Base-by-base conservation (phyloP, 2,113 vertebrate species). In the Pandion haliaetus region DNA sequence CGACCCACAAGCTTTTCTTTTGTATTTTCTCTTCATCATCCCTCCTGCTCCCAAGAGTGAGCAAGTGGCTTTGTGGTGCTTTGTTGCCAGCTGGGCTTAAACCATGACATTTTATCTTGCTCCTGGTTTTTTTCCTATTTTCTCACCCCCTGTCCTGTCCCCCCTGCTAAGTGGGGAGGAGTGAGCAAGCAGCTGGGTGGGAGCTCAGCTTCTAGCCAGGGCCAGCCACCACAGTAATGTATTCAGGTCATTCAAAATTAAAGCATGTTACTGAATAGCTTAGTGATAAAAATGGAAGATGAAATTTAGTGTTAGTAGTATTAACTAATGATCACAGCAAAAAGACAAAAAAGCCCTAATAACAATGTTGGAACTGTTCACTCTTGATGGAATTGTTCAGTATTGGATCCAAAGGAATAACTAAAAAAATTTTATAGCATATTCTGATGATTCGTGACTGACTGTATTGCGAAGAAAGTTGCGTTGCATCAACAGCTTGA, bases 111-210 rank as follows among this genome's bases (percentile, higher is more conserved):
- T 52, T 52, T 62, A 23, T 38, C 24, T 72, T 50, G 8, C 10
- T 74, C 6, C 10, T 65, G 2, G 2, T 49, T 71, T 84, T 54
- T 58, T 66, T 26, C 10, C 6, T 38, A 3, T 69, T 86, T 82
- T 71, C 5, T 91, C 5, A 34, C 14, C 16, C 7, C 50, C 10
- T 2, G n/a, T 2, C 8, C 54, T 4, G 0, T 19, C 17, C 32
- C 11, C 10, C 3, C n/a, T 9, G 2, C 23, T 32, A 54, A 72
- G 14, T 52, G 20, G 19, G 29, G 17, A 70, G 25, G 29, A 47
- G 8, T 28, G 38, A 73, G 20, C 3, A 3, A 88, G 16, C 4
- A 0, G 25, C 54, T 91, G n/a, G 3, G 3, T 36, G 19, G 25
- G 19, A 50, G 8, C 26, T 65, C 81, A 29, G 26, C 6, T 69